phyloP scores from a whole-genome alignment of 2,888 invertebrate species.

The Trachelus iudaicus region DNA sequence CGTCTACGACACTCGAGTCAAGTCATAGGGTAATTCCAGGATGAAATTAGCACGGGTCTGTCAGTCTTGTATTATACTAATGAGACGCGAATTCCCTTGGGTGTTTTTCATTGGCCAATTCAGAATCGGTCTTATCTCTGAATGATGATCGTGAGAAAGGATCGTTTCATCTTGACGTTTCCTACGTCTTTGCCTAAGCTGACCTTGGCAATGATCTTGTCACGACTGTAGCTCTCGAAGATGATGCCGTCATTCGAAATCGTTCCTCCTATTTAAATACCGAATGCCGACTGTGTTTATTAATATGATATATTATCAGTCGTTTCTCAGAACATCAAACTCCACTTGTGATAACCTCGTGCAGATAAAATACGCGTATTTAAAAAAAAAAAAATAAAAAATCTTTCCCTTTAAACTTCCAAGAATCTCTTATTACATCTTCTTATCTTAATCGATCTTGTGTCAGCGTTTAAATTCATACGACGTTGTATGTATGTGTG shows the following conservation, averaged over 20 bases:
- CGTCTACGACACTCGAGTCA: background rate
- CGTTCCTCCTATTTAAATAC: background rate
- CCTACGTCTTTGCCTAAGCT: background rate
- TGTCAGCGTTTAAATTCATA: background rate
- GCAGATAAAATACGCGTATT: background rate
- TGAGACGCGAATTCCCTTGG: background rate
- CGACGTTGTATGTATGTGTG: no score
- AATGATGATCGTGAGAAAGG: background rate
- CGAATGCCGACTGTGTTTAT: background rate
- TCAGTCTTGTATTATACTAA: background rate
- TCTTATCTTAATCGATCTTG: background rate
- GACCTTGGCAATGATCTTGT: background rate
- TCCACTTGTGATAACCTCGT: background rate
- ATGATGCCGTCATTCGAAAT: background rate
- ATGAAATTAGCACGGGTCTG: background rate
- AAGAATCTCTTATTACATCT: background rate
- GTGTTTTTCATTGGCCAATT: background rate
- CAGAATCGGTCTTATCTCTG: background rate
- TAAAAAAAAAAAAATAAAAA: background rate
- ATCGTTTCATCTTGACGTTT: background rate
- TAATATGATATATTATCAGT: background rate
- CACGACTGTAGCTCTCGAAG: background rate
- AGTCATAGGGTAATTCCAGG: background rate
- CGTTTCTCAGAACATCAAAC: background rate
- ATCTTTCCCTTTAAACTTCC: background rate